Percentiles rank a stretch among this genome's conserved stretches.
Evolutionary conservation across 2,888 invertebrate species (phyloP).

Genomic region (Orthosia cruda): DNA sequence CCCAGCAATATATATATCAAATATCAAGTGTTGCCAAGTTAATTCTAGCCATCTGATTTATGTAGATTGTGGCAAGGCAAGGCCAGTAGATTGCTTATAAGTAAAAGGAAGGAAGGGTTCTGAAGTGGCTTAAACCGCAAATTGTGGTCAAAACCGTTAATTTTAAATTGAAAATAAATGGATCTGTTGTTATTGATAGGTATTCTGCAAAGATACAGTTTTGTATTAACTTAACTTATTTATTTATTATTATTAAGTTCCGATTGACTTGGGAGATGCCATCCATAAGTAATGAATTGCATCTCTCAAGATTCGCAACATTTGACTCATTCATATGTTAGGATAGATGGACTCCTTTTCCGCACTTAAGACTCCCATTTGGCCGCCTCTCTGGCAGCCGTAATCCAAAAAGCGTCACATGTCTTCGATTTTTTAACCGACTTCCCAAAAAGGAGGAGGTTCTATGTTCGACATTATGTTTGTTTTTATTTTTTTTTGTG

Average conservation of each 20-base stretch:
- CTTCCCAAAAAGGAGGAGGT: too few species aligned
- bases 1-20: conserved; percentile 12
- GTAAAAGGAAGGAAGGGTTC: background rate
- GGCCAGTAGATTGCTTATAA: conserved; percentile 15
- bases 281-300: too few species aligned
- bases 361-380: too few species aligned
- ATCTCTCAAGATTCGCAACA: too few species aligned
- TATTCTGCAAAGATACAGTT: background rate
- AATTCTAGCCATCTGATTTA: conserved; percentile 20
- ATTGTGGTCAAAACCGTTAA: conserved; percentile 36
- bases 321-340: background rate
- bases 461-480: too few species aligned
- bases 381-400: too few species aligned
- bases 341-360: too few species aligned
- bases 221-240: background rate
- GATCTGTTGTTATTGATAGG: background rate
- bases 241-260: too few species aligned
- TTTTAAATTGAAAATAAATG: conserved; percentile 35
- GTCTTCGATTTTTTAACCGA: too few species aligned
- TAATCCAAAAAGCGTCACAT: too few species aligned
- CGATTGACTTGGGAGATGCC: too few species aligned
- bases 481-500: too few species aligned
- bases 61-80: conserved; percentile 17
- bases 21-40: conserved; percentile 32
- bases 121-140: conserved; percentile 24